Evolutionary conservation across 2,888 invertebrate species (phyloP).

Genomic region (Chloroclysta siterata): DNA sequence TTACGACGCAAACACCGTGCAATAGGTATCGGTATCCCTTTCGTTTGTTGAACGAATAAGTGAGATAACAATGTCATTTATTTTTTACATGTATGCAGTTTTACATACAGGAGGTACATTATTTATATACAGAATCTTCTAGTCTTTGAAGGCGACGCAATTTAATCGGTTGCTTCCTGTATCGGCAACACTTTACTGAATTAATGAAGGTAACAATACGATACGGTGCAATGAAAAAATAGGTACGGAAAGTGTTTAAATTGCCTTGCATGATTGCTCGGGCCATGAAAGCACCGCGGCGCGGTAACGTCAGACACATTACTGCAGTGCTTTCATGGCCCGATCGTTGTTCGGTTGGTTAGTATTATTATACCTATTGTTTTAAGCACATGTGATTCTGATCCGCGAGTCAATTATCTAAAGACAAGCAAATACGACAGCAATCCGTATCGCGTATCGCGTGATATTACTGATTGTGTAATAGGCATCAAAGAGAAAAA

Average conservation of each 20-base stretch:
- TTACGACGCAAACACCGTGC: constrained; percentile 52
- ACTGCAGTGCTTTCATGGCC: constrained; percentile 31
- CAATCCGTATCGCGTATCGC: too few relatives aligned
- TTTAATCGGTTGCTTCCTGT: constrained; percentile 43
- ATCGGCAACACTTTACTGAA: constrained; percentile 33
- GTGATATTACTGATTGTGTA: too few relatives aligned
- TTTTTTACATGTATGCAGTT: constrained; percentile 15
- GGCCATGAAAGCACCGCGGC: too few relatives aligned
- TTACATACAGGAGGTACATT: constrained; percentile 28
- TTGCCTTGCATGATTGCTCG: constrained; percentile 19
- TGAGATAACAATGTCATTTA: constrained; percentile 23
- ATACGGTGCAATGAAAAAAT: constrained; percentile 32
- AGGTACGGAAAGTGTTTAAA: constrained; percentile 34
- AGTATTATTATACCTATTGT: background rate
- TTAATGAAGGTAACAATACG: constrained; percentile 26
- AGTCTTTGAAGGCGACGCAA: constrained; percentile 21
- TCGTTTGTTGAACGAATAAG: constrained; percentile 37
- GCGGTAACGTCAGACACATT: too few relatives aligned
- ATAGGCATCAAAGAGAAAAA: too few relatives aligned
- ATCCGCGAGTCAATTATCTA: too few relatives aligned
- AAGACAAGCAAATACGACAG: too few relatives aligned
- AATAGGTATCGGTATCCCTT: constrained; percentile 35
- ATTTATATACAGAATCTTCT: constrained; percentile 22
- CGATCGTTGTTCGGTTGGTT: background rate
- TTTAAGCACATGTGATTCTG: too few relatives aligned